Evolutionary conservation across 2,888 invertebrate species (phyloP), one percentile per base, ranked within the genome.

Genomic region (Sussaba pulchella): DNA sequence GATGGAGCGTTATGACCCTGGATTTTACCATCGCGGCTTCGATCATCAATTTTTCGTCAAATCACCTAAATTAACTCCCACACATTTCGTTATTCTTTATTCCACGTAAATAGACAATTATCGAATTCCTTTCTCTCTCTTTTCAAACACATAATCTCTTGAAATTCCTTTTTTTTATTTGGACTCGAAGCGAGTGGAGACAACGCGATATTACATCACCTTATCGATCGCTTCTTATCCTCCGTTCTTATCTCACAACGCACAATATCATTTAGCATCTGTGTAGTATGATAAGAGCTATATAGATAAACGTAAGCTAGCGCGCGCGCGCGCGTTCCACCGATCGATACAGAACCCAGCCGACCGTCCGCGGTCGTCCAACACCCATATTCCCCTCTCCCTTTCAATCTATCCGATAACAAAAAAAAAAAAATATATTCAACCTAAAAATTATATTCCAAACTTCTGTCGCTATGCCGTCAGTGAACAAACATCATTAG

Each of bases 291-390:
- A 39, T 64, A 10, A 57, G 6, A 47, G 70, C 70, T 52, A 75
- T 71, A 59, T 59, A 70, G 75, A 71, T 61, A 59, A 59, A 52
- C 67, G 63, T 12, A 43, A n/a, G 39, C n/a, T 39, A 50, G 36
- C 70, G 71, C 57, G 71, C 76, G 69, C 72, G 81, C 63, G 54
- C 72, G 50, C 45, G 36, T 31, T 31, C 71, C 41, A 54, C 64
- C 64, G 59, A 81, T 81, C 81, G 81, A 81, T 81, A 81, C 73
- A 81, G 70, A 72, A 69, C 70, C 66, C 50, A 74, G 74, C 74
- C 71, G 43, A 66, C 67, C 43, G 10, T 19, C 9, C 14, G 17
- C 47, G 54, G 26, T 52, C 19, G 39, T 41, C 31, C 45, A 59
- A 19, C 57, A 45, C 47, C 17, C 12, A 31, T 47, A 59, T 64